Evolutionary conservation across 2,888 invertebrate genomes (phyloP).

Genomic region (Eristalis arbustorum): DNA sequence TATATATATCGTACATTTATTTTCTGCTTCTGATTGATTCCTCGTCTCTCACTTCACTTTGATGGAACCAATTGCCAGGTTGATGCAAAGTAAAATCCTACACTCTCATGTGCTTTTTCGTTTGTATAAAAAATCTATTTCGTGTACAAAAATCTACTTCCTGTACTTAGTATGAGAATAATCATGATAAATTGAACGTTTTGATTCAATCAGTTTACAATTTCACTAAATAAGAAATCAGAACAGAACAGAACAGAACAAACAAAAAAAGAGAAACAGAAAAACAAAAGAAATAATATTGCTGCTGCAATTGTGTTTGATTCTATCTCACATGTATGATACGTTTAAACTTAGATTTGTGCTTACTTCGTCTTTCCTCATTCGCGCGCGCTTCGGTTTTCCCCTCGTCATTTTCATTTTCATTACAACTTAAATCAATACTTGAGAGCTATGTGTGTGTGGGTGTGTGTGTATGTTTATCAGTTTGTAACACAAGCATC

Average conservation of each 20-base stretch:
- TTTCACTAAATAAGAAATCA: conserved; percentile 53
- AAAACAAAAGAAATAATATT: conserved; percentile 10
- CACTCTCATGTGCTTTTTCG: background rate
- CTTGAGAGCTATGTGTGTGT: conserved; percentile 39
- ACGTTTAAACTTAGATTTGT: conserved; percentile 34
- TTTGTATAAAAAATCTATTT: conserved; percentile 60
- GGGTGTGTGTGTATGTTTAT: background rate
- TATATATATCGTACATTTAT: conserved; percentile 43
- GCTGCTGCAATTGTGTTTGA: conserved; percentile 62
- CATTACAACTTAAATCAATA: conserved; percentile 42
- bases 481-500: background rate
- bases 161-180: conserved; percentile 64
- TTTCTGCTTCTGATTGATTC: conserved; percentile 7
- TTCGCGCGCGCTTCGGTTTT: conserved; percentile 44
- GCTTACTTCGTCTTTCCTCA: conserved; percentile 29
- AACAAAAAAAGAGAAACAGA: conserved; percentile 1
- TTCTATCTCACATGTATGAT: conserved; percentile 54
- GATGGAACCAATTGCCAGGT: conserved; percentile 58
- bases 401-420: background rate
- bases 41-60: conserved; percentile 57
- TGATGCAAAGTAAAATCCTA: conserved; percentile 56
- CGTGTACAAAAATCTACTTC: conserved; percentile 66
- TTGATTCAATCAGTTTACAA: conserved; percentile 50
- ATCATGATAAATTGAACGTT: conserved; percentile 52
- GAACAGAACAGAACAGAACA: conserved; percentile 32